Evolutionary conservation across 2,113 vertebrate species (phyloP), one percentile per base, ranked within the genome.

Genomic region (Clinocottus analis): DNA sequence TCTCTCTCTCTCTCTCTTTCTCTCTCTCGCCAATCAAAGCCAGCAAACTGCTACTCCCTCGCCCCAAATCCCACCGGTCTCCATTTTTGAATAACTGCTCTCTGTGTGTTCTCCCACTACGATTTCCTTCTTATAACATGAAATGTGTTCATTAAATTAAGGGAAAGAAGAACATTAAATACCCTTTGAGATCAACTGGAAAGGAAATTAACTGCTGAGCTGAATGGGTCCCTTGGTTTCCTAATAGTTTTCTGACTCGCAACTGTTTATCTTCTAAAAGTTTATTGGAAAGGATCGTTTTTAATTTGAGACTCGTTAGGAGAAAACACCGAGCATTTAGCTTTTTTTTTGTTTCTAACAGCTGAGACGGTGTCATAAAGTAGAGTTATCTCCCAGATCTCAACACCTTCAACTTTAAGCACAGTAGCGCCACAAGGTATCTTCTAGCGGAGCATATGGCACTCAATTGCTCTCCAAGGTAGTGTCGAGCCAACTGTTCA

Each of bases 101-200:
- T 35, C 62, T 11, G n/a, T 76, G 41, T 25, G 37, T 77, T 79
- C 51, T 64, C 60, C 62, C 51, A 9, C 71, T 78, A 68, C 41
- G 76, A 82, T 80, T 64, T 82, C 63, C 59, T 51, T 41, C 63
- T 78, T 75, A 13, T 19, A 67, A n/a, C 53, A 72, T 72, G 66
- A 82, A 47, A 55, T 63, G 77, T 29, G 60, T 59, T 77, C 59
- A 78, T 82, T 37, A 76, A 79, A 80, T 72, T 82, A 74, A 74
- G 39, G 11, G 8, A 39, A 60, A 49, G 35, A 27, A 79, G 51
- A 79, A 9, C 55, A 35, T 68, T 60, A 74, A 77, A 65, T 14
- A 47, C 0, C 62, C 33, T n/a, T 13, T 37, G 33, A 60, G 63
- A 81, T 58, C 55, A 33, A 55, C 49, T 59, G 37, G 8, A 66